phyloP scores from a whole-genome alignment of 2,888 invertebrate species.

The Rhodophaea formosa region DNA sequence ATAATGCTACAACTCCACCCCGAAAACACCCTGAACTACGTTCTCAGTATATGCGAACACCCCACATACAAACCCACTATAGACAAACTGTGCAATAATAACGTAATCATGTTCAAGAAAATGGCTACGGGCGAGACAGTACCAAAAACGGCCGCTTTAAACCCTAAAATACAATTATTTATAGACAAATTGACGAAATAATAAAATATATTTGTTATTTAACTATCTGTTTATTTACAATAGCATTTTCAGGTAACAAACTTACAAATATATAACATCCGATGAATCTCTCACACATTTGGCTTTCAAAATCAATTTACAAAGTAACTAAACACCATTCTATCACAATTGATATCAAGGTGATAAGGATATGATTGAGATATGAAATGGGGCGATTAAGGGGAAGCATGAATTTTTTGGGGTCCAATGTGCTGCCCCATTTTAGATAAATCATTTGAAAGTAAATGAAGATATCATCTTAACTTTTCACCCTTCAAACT shows the following conservation, averaged over 20 bases:
- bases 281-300: not conserved
- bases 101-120: conserved; percentile 38
- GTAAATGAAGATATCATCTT: too few species aligned
- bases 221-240: conserved; percentile 1
- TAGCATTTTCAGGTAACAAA: not conserved
- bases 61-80: conserved; percentile 35
- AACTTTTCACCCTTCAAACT: too few species aligned
- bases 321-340: not conserved
- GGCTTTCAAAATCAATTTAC: not conserved
- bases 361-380: too few species aligned
- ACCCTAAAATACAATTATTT: conserved; percentile 52
- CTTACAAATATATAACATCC: not conserved
- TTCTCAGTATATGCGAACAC: conserved; percentile 29
- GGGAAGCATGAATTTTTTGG: too few species aligned
- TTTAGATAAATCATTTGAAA: too few species aligned
- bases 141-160: conserved; percentile 30
- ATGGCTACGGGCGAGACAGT: conserved; percentile 28
- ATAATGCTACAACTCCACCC: conserved; percentile 29
- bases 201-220: conserved; percentile 13
- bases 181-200: conserved; percentile 33
- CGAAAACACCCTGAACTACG: conserved; percentile 16
- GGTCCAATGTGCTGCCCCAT: too few species aligned
- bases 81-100: conserved; percentile 44
- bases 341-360: not conserved
- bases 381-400: too few species aligned